phyloP scores from a whole-genome alignment of 2,113 vertebrate species.

The Polypterus bichir region DNA sequence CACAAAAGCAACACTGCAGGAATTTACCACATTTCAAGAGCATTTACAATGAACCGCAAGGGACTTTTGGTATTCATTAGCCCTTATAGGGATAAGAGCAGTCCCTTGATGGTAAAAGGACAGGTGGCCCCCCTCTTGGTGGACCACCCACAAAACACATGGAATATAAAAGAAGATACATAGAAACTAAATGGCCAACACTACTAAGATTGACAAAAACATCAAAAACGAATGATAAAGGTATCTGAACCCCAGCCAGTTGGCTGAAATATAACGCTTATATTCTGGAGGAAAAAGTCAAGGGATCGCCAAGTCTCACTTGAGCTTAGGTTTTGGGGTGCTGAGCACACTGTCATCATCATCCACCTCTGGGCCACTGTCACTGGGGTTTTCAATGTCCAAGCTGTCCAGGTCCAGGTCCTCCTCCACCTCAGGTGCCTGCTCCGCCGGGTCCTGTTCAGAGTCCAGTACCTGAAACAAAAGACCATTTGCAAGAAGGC shows the following conservation, averaged over 20 bases:
- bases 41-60: too few relatives aligned
- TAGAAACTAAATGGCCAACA: too few relatives aligned
- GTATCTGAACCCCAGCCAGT: neutral
- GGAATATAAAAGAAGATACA: too few relatives aligned
- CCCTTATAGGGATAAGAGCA: too few relatives aligned
- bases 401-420: constrained; percentile 82
- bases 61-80: too few relatives aligned
- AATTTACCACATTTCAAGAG: too few relatives aligned
- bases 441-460: constrained; percentile 84
- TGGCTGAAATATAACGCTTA: neutral
- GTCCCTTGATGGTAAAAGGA: neutral
- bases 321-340: constrained; percentile 89
- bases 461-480: constrained; percentile 75
- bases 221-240: neutral
- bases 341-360: constrained; percentile 93
- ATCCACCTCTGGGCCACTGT: constrained; percentile 87
- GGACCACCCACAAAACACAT: too few relatives aligned
- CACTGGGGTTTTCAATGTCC: constrained; percentile 89
- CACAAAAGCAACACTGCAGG: too few relatives aligned
- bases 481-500: too few relatives aligned
- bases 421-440: constrained; percentile 77
- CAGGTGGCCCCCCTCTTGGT: neutral
- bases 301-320: constrained; percentile 44
- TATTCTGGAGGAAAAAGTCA: neutral
- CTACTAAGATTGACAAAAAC: neutral